Evolutionary conservation across 1,140 invertebrate species (phyloP), one percentile per base, ranked within the genome.

Genomic region (Papilio polyxenes): DNA sequence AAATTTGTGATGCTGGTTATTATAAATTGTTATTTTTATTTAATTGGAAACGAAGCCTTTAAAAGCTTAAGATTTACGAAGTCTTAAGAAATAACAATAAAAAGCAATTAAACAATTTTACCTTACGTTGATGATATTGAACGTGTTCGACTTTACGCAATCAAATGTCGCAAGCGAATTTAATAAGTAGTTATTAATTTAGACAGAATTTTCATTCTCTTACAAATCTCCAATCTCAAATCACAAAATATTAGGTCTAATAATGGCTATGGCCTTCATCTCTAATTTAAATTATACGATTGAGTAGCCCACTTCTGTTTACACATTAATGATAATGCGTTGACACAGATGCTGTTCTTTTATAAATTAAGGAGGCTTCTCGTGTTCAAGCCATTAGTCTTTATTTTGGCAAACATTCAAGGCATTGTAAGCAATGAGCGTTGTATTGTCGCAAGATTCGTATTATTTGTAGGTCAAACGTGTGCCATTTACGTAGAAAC

Each of bases 331-430:
- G 51, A 11, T 53, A 59, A 59, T 59, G 20, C 56, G n/a, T 15
- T 62, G 8, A n/a, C 51, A 62, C 56, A 62, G 6, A 62, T 62
- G 10, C 31, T 59, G 23, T n/a, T 59, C 15, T 65, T 65, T 72
- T 72, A 5, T 40, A 40, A 72, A 15, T 72, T 72, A 72, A 37
- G 7, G 31, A 72, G 62, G 31, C 65, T 37, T 72, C 65, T 72
- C 31, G 37, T 15, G 65, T 40, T 72, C 31, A 37, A 37, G 31
- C 62, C 23, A 65, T 65, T 72, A 72, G 31, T 37, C 23, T 72
- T 37, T 72, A 40, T 72, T 72, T 72, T 72, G 65, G 31, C 65
- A 65, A 65, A 72, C 65, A 72, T 72, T 72, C 31, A 72, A 72
- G 31, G 15, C 65, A 37, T 72, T 72, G 23, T 72, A 72, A 72